Evolutionary conservation across 2,113 vertebrate genomes (phyloP).

Genomic region (Ciconia boyciana): DNA sequence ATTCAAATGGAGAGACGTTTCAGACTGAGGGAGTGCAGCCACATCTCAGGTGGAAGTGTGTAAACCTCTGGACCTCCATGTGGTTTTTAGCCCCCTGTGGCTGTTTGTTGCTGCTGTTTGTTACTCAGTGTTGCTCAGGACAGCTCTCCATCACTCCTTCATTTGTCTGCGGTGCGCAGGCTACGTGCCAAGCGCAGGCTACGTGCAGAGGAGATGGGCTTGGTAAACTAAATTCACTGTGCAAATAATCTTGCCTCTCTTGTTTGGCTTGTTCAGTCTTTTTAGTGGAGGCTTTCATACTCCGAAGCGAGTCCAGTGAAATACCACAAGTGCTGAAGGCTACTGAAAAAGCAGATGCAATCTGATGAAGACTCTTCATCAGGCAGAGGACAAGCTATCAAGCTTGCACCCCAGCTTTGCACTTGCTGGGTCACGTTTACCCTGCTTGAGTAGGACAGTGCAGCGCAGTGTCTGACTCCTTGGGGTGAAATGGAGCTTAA

Average conservation of each 20-base stretch:
- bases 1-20: background rate
- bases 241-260: background rate
- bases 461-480: background rate
- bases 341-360: background rate
- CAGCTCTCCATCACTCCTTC: background rate
- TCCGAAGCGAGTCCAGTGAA: background rate
- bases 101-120: background rate
- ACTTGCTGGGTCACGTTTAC: background rate
- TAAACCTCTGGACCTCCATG: background rate
- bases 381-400: background rate
- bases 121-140: background rate
- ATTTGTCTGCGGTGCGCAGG: background rate
- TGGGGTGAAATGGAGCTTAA: background rate
- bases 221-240: background rate
- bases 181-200: background rate
- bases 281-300: background rate
- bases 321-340: background rate
- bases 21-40: background rate
- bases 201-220: background rate
- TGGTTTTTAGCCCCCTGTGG: background rate
- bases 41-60: background rate
- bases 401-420: background rate
- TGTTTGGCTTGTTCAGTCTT: background rate
- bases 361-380: background rate
- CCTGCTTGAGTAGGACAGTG: background rate